Evolutionary conservation across 1,140 invertebrate genomes (phyloP), one percentile per base, ranked within the genome.

Genomic region (Mizuhopecten yessoensis): DNA sequence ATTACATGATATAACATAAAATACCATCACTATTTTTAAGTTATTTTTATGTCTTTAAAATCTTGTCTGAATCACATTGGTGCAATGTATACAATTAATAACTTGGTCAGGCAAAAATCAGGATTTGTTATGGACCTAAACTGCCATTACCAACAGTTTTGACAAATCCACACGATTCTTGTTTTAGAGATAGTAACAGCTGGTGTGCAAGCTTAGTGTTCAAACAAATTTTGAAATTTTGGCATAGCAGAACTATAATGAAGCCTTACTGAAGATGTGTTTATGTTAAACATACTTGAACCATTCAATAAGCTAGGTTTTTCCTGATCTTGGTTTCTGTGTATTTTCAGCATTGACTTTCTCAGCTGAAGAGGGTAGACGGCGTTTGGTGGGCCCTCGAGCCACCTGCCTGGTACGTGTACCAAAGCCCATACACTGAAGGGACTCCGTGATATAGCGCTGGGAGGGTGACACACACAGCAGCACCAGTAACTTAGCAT

Each of bases 341-440:
- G 36, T 33, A 17, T 45, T 45, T 15, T 90, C 90, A 23, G 57
- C 0, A 86, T 34, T 88, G 49, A 94, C 94, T 93, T 95, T 95
- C 93, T 96, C 95, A 9, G 93, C 94, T 20, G 93, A 94, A 0
- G 95, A 94, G 13, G 95, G 95, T 15, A 96, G 93, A 33, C 94
- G 90, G 13, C 95, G 91, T 90, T 95, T 95, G 15, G 95, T 95
- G 34, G 94, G 95, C 0, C 95, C 95, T n/a, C 95, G 90, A 90
- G 95, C 95, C 0, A 96, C 95, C 90, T 96, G 95, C 34, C 95
- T 86, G 23, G 95, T 95, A 33, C 95, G 87, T 87, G 95, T 95
- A 49, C 95, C 95, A 92, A 96, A 96, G 0, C 95, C 95, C n/a
- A 96, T 91, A 92, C 95, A 95, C 87, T 96, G 95, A 15, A 95